Evolutionary conservation across 2,113 vertebrate species (phyloP).

Genomic region (Forbesichthys papilliferus): DNA sequence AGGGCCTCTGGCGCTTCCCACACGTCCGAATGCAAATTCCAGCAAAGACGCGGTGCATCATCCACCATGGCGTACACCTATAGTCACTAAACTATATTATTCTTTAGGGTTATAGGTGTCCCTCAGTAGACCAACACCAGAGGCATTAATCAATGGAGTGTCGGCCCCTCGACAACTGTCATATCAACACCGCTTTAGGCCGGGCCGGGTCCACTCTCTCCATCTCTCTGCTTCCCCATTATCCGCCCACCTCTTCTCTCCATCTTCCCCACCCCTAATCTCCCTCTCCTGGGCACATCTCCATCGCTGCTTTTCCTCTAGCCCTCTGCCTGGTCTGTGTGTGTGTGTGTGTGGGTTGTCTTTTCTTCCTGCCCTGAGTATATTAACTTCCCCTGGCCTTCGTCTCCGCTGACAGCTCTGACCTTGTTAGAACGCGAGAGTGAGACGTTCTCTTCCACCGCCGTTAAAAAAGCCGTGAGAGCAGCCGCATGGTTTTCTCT

Average conservation of each 20-base stretch:
- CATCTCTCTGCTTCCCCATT: conserved; percentile 47
- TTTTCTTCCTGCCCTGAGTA: conserved; percentile 61
- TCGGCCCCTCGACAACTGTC: conserved; percentile 52
- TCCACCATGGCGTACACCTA: no score
- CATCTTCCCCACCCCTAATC: conserved; percentile 46
- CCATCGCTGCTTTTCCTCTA: conserved; percentile 32
- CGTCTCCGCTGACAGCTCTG: conserved; percentile 65
- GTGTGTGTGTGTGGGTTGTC: conserved; percentile 59
- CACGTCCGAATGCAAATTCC: conserved; percentile 15
- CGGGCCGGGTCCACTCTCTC: conserved; percentile 37
- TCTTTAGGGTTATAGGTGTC: conserved; percentile 25
- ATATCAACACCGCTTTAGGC: conserved; percentile 54
- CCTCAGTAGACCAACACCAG: conserved; percentile 49
- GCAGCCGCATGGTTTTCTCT: conserved; percentile 23
- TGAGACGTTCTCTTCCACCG: conserved; percentile 64
- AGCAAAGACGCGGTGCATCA: no score
- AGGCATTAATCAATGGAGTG: conserved; percentile 64
- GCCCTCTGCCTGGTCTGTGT: conserved; percentile 18
- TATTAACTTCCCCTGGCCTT: conserved; percentile 57
- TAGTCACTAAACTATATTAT: no score
- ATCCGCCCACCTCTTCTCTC: conserved; percentile 42
- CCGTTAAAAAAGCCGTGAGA: conserved; percentile 47
- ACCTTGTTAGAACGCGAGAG: conserved; percentile 73
- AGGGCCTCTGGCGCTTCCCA: conserved; percentile 31
- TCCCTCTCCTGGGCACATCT: conserved; percentile 30